Conservation (phyloP, 2,888 invertebrate genomes). For the Cyaniris semiargus region DNA sequence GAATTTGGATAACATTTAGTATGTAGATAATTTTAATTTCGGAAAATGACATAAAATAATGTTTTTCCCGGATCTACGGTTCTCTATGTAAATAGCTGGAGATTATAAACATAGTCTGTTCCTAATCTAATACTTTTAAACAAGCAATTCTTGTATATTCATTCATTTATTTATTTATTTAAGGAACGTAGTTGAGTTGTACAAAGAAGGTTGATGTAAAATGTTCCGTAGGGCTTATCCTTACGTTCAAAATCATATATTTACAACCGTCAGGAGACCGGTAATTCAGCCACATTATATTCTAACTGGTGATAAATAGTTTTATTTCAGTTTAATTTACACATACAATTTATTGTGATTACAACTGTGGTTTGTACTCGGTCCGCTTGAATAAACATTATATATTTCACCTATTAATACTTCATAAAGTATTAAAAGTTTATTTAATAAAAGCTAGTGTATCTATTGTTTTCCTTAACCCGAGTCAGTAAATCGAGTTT, state of each 20-base stretch:
- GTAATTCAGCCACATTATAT: constrained; percentile 10
- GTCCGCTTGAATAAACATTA: background rate
- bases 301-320: constrained; percentile 21
- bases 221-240: background rate
- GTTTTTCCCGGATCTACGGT: too few relatives aligned
- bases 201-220: background rate
- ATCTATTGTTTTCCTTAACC: background rate
- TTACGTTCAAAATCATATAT: background rate
- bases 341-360: constrained; percentile 8
- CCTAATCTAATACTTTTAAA: too few relatives aligned
- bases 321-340: constrained; percentile 23
- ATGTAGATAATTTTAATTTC: too few relatives aligned
- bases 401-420: background rate
- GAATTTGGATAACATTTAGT: too few relatives aligned
- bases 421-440: background rate
- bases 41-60: too few relatives aligned
- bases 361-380: constrained; percentile 1
- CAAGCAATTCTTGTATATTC: too few relatives aligned
- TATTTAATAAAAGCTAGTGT: background rate
- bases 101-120: too few relatives aligned
- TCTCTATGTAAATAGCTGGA: too few relatives aligned
- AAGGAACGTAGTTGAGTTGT: background rate
- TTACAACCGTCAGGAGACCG: constrained; percentile 12
- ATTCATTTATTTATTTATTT: too few relatives aligned
- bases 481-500: background rate